These are phyloP conservation scores for Cryptocephalus moraei DNA, from an alignment of 2,888 invertebrate genomes.

Conservation along the genomic window DNA sequence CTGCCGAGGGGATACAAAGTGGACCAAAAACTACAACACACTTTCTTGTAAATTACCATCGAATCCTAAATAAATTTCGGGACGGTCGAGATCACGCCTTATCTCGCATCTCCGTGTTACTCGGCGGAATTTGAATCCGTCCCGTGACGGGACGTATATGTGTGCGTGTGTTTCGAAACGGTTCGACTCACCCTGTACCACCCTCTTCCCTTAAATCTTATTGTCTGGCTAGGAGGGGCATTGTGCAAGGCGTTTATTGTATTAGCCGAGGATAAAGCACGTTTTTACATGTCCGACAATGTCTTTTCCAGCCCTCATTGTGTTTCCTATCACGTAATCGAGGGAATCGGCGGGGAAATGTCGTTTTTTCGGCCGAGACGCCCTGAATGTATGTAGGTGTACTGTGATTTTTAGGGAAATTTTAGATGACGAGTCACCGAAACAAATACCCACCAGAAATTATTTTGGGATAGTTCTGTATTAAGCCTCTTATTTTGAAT, in stretches of 20 bases:
- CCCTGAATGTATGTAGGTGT: too few relatives aligned
- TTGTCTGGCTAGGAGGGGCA: slow-evolving; percentile 27
- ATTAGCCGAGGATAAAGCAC: slow-evolving; percentile 30
- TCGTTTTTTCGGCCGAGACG: too few relatives aligned
- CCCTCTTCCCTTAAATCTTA: slow-evolving; percentile 17
- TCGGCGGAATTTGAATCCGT: too few relatives aligned
- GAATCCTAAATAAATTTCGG: not conserved
- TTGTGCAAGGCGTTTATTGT: slow-evolving; percentile 32
- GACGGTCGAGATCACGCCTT: too few relatives aligned
- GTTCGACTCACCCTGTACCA: slow-evolving; percentile 5
- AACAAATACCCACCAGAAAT: too few relatives aligned
- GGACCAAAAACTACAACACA: slow-evolving; percentile 3
- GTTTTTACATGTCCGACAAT: slow-evolving; percentile 19
- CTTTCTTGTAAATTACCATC: not conserved
- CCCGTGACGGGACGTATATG: too few relatives aligned
- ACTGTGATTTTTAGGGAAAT: too few relatives aligned
- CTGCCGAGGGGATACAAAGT: slow-evolving; percentile 6
- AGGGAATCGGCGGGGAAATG: not conserved
- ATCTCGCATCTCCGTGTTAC: too few relatives aligned
- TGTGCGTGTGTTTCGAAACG: not conserved
- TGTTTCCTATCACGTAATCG: slow-evolving; percentile 11
- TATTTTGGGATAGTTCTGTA: too few relatives aligned
- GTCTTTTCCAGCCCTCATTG: too few relatives aligned
- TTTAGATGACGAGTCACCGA: too few relatives aligned
- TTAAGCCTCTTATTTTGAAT: too few relatives aligned